Evolutionary conservation across 2,113 vertebrate species (phyloP).

Genomic region (Nesoenas mayeri): DNA sequence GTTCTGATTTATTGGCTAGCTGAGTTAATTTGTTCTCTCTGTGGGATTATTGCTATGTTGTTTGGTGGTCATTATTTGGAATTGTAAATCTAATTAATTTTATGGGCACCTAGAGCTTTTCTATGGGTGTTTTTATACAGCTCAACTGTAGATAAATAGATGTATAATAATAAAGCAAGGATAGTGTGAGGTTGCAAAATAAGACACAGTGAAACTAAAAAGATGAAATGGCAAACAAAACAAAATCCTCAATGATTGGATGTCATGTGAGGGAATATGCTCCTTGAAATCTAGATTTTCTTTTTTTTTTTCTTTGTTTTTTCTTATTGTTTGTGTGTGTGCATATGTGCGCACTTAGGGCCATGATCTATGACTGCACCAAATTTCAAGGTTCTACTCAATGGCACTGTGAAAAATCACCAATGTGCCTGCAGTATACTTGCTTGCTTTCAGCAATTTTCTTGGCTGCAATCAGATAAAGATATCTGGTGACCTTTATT

Average conservation of each 20-base stretch:
- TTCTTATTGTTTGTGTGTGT: not conserved
- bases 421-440: not conserved
- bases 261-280: not conserved
- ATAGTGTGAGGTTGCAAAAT: not conserved
- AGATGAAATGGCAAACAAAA: not conserved
- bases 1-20: conserved; percentile 23
- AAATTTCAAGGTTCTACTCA: conserved; percentile 37
- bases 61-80: not conserved
- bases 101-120: not conserved
- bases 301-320: not conserved
- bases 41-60: not conserved
- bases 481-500: conserved; percentile 34
- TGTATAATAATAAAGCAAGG: not conserved
- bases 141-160: not conserved
- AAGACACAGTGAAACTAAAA: not conserved
- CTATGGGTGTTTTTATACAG: not conserved
- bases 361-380: conserved; percentile 33
- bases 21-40: conserved; percentile 38
- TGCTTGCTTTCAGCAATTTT: conserved; percentile 47
- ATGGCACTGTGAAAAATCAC: conserved; percentile 45
- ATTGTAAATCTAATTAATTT: conserved; percentile 38
- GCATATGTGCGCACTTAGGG: not conserved
- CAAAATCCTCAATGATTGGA: not conserved
- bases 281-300: not conserved
- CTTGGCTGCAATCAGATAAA: conserved; percentile 36